These are phyloP conservation scores for human (Homo sapiens) DNA, from an alignment of 2,113 vertebrate species.

Conservation along the genomic window DNA sequence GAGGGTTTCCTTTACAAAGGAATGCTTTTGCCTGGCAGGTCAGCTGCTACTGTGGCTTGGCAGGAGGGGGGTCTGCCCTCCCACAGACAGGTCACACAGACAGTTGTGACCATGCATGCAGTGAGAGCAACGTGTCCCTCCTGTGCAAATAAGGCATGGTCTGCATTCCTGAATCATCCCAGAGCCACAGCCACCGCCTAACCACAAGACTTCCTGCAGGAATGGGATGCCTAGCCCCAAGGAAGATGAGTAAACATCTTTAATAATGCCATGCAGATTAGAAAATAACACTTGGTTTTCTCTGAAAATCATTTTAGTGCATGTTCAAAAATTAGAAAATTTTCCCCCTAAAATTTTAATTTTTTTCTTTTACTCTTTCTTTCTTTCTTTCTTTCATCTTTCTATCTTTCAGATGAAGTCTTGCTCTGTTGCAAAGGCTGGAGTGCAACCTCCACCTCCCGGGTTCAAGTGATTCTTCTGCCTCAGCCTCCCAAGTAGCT, in stretches of 20 bases:
- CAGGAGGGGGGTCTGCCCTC: neutral
- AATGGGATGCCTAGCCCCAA: neutral
- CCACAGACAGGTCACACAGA: neutral
- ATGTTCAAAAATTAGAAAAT: neutral
- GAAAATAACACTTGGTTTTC: neutral
- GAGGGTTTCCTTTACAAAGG: neutral
- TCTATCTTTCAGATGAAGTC: too few relatives aligned
- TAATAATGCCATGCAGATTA: neutral
- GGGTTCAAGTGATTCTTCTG: too few relatives aligned
- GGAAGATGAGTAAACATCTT: neutral
- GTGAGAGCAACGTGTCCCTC: neutral
- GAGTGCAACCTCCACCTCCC: too few relatives aligned
- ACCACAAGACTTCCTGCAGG: conserved; percentile 43
- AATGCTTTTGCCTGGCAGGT: neutral
- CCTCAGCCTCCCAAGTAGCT: too few relatives aligned
- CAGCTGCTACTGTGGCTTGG: neutral
- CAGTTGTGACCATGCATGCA: neutral
- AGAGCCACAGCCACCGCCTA: neutral
- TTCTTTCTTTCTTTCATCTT: too few relatives aligned
- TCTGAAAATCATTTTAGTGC: neutral
- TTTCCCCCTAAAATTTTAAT: neutral
- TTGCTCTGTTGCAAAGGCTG: too few relatives aligned
- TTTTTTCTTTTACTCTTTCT: too few relatives aligned
- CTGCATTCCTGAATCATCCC: neutral
- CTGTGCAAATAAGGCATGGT: conserved; percentile 36